Conservation (phyloP, 2,888 invertebrate genomes). For the Chloroclystis v-ata region DNA sequence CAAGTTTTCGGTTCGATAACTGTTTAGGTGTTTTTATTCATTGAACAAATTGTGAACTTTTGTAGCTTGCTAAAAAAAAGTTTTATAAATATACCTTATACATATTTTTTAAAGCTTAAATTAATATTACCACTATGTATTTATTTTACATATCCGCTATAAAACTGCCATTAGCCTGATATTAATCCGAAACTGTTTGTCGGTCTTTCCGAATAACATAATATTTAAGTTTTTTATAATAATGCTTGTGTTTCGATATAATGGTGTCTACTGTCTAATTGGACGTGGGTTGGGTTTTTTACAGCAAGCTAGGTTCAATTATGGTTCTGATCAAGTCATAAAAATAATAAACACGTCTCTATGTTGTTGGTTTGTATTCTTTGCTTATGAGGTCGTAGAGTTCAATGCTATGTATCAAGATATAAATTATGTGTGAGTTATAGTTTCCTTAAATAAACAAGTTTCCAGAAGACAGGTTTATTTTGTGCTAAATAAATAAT, state of each 20-base stretch:
- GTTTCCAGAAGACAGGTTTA: not conserved
- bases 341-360: conserved; percentile 17
- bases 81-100: too few relatives aligned
- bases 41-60: too few relatives aligned
- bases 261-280: conserved; percentile 36
- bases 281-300: conserved; percentile 37
- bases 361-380: conserved; percentile 7
- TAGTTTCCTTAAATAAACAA: not conserved
- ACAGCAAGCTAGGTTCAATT: conserved; percentile 19
- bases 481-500: too few relatives aligned
- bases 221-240: conserved; percentile 33
- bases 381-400: conserved; percentile 2
- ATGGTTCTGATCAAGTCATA: conserved; percentile 22
- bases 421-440: not conserved
- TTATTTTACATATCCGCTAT: conserved; percentile 19
- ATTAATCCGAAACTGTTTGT: conserved; percentile 14
- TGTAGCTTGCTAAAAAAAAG: too few relatives aligned
- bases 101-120: conserved; percentile 18
- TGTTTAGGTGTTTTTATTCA: not conserved
- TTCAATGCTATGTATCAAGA: not conserved
- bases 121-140: conserved; percentile 8
- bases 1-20: conserved; percentile 4
- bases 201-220: conserved; percentile 16
- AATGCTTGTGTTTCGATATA: conserved; percentile 26
- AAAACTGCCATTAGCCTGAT: conserved; percentile 20